Evolutionary conservation across 2,113 vertebrate genomes (phyloP), one percentile per base, ranked within the genome.

Genomic region (Etheostoma spectabile): DNA sequence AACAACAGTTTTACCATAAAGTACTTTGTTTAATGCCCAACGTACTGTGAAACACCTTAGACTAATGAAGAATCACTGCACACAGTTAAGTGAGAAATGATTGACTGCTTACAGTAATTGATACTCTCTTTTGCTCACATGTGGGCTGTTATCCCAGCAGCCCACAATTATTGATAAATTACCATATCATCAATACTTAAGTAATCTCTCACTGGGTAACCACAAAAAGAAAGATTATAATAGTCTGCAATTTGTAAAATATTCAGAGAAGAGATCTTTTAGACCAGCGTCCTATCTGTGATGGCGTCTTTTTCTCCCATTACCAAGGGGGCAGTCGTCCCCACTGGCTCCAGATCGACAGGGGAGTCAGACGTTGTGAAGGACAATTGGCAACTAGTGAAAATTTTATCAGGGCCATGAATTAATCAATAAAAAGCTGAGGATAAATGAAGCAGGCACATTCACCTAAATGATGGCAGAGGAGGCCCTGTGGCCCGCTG

Each of bases 371-470:
- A 80, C 87, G 48, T 91, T 83, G 86, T 90, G 83, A 90, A 93
- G 91, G 92, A 94, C 91, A 93, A 91, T 93, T 92, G 92, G 92
- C 90, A 92, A 87, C 84, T 88, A 75, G 86, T 94, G 87, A 94
- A 94, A 93, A 83, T 93, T 92, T 94, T 92, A 95, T 95, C 79
- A 88, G 65, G 81, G 66, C 88, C 84, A 94, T 94, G 89, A 94
- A 94, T 95, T 92, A 95, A 93, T 94, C 93, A 93, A 91, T 93
- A 92, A 93, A 85, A 74, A 59, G 45, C 70, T 73, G 85, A 87
- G 88, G 78, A 82, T 92, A 87, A 91, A 94, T 93, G 86, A 90
- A 89, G 87, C 69, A 45, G 78, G 27, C 46, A 6, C 82, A 42
- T 79, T 76, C 85, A 84, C 80, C 85, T 86, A 92, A 94, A 93